Percentiles rank a stretch among this genome's conserved stretches.
These are phyloP conservation scores for Momotus momota DNA, from an alignment of 2,797 vertebrate genomes.

Conservation along the genomic window DNA sequence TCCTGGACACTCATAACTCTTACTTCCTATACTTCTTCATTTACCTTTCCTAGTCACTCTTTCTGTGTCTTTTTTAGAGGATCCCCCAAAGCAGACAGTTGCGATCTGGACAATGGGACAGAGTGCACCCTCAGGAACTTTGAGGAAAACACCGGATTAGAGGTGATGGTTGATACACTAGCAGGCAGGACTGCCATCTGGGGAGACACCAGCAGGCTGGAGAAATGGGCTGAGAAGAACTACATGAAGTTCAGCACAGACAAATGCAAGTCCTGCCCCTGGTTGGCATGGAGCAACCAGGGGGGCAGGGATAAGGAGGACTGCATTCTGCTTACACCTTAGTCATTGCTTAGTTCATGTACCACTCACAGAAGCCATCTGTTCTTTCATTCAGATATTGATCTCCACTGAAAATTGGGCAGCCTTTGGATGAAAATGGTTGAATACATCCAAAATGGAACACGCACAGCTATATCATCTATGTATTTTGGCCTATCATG, in stretches of 20 bases:
- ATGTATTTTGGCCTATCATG: not conserved
- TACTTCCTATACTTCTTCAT: not conserved
- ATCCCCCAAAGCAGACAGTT: not conserved
- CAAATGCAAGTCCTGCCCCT: not conserved
- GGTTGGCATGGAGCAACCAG: not conserved
- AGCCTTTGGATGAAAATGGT: not conserved
- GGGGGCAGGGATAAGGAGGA: not conserved
- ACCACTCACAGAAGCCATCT: not conserved
- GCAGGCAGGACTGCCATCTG: accelerated
- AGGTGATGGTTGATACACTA: not conserved
- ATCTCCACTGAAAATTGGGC: not conserved
- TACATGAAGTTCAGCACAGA: not conserved
- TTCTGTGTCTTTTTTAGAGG: not conserved
- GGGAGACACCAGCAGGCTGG: accelerated
- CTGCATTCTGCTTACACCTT: not conserved
- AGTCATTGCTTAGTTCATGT: not conserved
- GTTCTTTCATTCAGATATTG: not conserved
- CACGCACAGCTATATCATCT: not conserved
- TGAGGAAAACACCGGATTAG: not conserved
- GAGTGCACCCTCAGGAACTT: not conserved
- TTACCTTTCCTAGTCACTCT: not conserved
- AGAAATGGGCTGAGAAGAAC: not conserved
- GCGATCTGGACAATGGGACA: not conserved
- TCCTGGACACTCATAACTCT: not conserved
- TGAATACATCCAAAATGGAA: not conserved